phyloP scores from a whole-genome alignment of 2,797 vertebrate species.

The Mormyrops boulengeri region DNA sequence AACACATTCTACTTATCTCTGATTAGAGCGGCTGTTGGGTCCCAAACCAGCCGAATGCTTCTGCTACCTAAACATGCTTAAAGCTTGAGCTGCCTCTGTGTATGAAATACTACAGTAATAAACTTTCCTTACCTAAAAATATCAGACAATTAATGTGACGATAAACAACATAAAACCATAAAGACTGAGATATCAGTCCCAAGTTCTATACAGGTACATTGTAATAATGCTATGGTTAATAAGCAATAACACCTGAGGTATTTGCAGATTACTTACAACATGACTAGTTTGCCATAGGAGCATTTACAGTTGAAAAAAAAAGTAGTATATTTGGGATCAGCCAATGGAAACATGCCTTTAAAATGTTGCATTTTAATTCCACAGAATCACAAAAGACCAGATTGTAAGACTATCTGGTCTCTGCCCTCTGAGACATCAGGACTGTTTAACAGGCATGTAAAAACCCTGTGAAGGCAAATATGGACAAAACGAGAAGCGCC shows the following conservation, averaged over 20 bases:
- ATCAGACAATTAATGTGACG: neutral
- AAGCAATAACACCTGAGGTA: neutral
- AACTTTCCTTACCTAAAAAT: neutral
- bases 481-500: neutral
- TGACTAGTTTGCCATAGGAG: neutral
- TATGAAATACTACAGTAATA: neutral
- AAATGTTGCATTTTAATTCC: neutral
- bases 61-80: neutral
- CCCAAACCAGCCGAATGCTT: neutral
- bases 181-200: neutral
- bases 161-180: neutral
- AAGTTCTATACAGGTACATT: neutral
- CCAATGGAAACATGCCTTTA: neutral
- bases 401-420: neutral
- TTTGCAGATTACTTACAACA: neutral
- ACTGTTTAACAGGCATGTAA: conserved; percentile 13
- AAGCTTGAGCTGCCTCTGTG: neutral
- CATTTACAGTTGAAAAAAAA: neutral
- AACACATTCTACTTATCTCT: neutral
- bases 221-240: neutral
- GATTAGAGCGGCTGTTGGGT: neutral
- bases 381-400: neutral
- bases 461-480: neutral
- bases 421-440: neutral
- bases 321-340: neutral